Evolutionary conservation across 1,140 invertebrate species (phyloP), one percentile per base, ranked within the genome.

Genomic region (Polypedilum pembai): DNA sequence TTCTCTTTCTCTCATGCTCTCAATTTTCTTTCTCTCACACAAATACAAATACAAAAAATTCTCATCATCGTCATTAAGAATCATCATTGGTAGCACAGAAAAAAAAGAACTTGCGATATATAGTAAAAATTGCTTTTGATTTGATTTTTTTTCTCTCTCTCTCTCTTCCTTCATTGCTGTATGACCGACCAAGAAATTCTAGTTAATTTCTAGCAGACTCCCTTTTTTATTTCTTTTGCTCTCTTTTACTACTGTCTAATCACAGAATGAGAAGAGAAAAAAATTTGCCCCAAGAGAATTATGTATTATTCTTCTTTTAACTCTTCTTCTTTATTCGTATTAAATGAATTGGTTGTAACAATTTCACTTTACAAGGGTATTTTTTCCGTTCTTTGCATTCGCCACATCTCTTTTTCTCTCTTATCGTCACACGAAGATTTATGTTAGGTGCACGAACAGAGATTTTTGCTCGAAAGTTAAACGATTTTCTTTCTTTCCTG

Each of bases 261-360:
- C 24, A 33, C 24, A 33, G 5, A 33, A 33, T 56, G 45, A 15
- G 45, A 56, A 15, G 8, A 45, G 15, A 45, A 12, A 45, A 45
- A 45, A n/a, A n/a, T n/a, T n/a, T n/a, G 24, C 24, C 24, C 24
- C 5, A 33, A 45, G 41, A 45, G n/a, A 56, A 15, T 56, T 1
- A 15, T 45, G 41, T 8, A 45, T 45, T 33, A 3, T 33, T 33
- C 24, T 33, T 33, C 24, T 33, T n/a, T n/a, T n/a, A n/a, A n/a
- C n/a, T 33, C 24, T 33, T 33, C 24, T 33, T 33, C 24, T 3
- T 33, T 1, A 33, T 33, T 3, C 5, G 24, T 33, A 33, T 56
- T 56, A 56, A 56, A 56, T 56, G 45, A 56, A 56, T 56, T 56
- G 45, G 45, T 56, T 56, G 45, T 56, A 56, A n/a, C 45, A 56